Evolutionary conservation across 2,888 invertebrate genomes (phyloP).

Genomic region (Drymonia ruficornis): DNA sequence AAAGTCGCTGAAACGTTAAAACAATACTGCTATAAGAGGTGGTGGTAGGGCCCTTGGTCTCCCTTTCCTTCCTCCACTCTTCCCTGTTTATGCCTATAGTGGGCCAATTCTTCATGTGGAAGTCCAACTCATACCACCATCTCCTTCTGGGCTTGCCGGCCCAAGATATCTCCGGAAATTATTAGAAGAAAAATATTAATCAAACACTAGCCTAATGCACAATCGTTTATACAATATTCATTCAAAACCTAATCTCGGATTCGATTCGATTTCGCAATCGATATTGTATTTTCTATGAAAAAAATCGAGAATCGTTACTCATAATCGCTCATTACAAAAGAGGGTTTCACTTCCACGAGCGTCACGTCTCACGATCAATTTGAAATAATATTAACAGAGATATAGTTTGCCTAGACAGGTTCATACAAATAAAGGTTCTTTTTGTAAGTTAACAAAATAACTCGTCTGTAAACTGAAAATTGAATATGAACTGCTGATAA

Average conservation of each 20-base stretch:
- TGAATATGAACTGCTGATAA: too few relatives aligned
- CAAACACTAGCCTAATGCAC: constrained; percentile 35
- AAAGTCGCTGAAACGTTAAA: too few relatives aligned
- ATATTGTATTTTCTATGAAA: constrained; percentile 48
- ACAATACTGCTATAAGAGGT: too few relatives aligned
- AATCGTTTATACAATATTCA: constrained; percentile 18
- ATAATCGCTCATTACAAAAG: constrained; percentile 73
- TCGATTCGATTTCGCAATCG: constrained; percentile 46
- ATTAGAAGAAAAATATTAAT: constrained; percentile 23
- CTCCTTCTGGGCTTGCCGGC: too few relatives aligned
- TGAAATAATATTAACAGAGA: constrained; percentile 62
- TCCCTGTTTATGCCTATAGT: too few relatives aligned
- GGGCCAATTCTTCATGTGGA: too few relatives aligned
- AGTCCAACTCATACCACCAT: too few relatives aligned
- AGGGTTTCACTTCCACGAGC: constrained; percentile 75
- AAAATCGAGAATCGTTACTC: constrained; percentile 51
- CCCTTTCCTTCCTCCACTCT: too few relatives aligned
- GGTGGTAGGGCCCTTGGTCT: too few relatives aligned
- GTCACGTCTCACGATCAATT: constrained; percentile 79
- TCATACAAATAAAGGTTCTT: background rate
- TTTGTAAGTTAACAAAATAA: too few relatives aligned
- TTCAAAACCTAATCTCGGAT: constrained; percentile 34
- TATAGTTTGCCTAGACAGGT: constrained; percentile 42
- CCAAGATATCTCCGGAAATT: too few relatives aligned
- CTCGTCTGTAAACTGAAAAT: too few relatives aligned